Evolutionary conservation across 2,797 vertebrate species (phyloP), one percentile per base, ranked within the genome.

Genomic region (Rhinatrema bivittatum): DNA sequence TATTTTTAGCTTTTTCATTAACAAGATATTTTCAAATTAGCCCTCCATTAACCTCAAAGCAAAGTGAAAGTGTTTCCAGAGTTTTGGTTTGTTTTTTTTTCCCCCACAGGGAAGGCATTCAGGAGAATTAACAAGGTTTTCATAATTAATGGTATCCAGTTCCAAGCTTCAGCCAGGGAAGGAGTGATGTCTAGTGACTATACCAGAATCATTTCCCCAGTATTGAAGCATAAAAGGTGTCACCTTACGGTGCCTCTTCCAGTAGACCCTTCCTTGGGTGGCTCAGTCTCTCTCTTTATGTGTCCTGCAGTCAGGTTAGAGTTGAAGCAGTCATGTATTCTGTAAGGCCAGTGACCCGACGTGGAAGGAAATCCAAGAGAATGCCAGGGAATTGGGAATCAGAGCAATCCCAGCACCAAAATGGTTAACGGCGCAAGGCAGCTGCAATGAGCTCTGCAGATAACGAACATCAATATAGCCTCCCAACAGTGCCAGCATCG

Each of bases 1-100:
- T 84, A 82, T 82, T 84, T 84, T 84, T 84, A 82, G 79, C 74
- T 80, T 79, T 81, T 76, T 84, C 81, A 81, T 82, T 84, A 84
- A 72, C 75, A 4, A 34, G 70, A 60, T 54, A 65, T 78, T 82
- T 84, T 80, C 75, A 78, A 77, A 82, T 84, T 84, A 82, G 79
- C 78, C 78, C 84, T 70, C 75, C 69, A 79, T 84, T 82, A 82
- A 84, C 81, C 79, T 82, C 78, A 66, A 74, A 81, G 78, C 42
- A 46, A 68, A 74, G 74, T 72, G 75, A 76, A 77, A 71, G 59
- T 43, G 17, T 4, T 12, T 5, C 29, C 50, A n/a, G n/a, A n/a
- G n/a, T 60, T 56, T 38, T 56, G 51, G 14, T 29, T 47, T 69
- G n/a, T n/a, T n/a, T n/a, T n/a, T n/a, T n/a, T n/a, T n/a, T n/a